Conservation (phyloP, 2,888 invertebrate genomes). For the Sesia bembeciformis region DNA sequence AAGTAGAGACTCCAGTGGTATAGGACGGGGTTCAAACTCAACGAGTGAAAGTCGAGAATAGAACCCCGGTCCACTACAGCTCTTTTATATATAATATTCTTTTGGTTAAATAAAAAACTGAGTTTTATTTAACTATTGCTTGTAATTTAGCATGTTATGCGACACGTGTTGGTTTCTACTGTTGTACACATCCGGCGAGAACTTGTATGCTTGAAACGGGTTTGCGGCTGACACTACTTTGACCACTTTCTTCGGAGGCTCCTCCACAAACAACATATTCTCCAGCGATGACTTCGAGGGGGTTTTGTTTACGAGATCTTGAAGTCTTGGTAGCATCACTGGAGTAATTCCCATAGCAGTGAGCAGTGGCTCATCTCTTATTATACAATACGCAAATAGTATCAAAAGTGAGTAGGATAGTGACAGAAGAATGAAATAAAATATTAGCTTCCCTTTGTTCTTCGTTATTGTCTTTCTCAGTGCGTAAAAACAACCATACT, state of each 20-base stretch:
- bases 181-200: constrained; percentile 28
- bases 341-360: constrained; percentile 21
- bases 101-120: no score
- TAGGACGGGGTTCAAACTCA: no score
- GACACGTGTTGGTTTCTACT: constrained; percentile 1
- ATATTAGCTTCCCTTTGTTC: constrained; percentile 38
- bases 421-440: constrained; percentile 28
- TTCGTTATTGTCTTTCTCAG: constrained; percentile 29
- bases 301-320: constrained; percentile 11
- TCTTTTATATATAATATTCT: no score
- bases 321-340: constrained; percentile 17
- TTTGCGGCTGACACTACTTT: constrained; percentile 49
- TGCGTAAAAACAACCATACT: constrained; percentile 40
- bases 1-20: no score
- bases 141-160: not conserved
- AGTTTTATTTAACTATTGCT: not conserved
- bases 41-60: no score
- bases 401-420: constrained; percentile 29
- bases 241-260: constrained; percentile 47
- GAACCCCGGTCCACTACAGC: no score
- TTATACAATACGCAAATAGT: constrained; percentile 47
- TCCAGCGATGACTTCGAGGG: constrained; percentile 28
- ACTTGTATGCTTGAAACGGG: constrained; percentile 45
- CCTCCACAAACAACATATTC: constrained; percentile 43
- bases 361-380: constrained; percentile 43